phyloP scores from a whole-genome alignment of 2,888 invertebrate species.

The Cheilosia urbana region DNA sequence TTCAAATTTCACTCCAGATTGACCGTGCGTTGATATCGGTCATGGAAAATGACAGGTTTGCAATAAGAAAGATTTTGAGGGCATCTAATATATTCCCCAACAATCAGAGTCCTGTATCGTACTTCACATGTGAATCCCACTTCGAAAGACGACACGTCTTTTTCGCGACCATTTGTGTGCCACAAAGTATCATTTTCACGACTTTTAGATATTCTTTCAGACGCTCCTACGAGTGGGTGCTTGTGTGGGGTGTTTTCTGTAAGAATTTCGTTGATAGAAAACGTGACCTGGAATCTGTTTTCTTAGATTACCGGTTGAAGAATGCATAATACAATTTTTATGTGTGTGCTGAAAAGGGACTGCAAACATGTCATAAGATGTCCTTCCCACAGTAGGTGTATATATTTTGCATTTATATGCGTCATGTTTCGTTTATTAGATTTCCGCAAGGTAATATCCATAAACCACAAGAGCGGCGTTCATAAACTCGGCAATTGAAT shows the following conservation, averaged over 20 bases:
- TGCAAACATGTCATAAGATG: slow-evolving; percentile 1
- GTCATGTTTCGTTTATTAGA: no score
- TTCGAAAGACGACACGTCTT: not conserved
- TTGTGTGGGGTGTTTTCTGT: not conserved
- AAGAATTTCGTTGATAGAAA: slow-evolving; percentile 31
- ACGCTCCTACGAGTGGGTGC: not conserved
- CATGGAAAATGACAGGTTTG: no score
- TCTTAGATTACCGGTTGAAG: slow-evolving; percentile 20
- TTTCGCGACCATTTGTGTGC: not conserved
- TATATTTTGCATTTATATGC: no score
- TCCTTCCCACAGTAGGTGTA: not conserved
- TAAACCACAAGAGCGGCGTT: no score
- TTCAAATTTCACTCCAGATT: slow-evolving; percentile 38
- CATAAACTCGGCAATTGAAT: no score
- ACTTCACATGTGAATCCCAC: not conserved
- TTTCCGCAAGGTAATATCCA: no score
- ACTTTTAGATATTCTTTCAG: not conserved
- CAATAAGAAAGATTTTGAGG: no score
- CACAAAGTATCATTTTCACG: not conserved
- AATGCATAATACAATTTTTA: slow-evolving; percentile 15
- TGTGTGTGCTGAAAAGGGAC: slow-evolving; percentile 4
- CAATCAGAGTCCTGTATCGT: no score
- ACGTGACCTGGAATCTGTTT: slow-evolving; percentile 47
- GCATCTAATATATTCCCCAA: not conserved
- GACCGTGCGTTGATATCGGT: no score